These are phyloP conservation scores for Trichogramma dendrolimi DNA, from an alignment of 2,888 invertebrate genomes.

Conservation along the genomic window DNA sequence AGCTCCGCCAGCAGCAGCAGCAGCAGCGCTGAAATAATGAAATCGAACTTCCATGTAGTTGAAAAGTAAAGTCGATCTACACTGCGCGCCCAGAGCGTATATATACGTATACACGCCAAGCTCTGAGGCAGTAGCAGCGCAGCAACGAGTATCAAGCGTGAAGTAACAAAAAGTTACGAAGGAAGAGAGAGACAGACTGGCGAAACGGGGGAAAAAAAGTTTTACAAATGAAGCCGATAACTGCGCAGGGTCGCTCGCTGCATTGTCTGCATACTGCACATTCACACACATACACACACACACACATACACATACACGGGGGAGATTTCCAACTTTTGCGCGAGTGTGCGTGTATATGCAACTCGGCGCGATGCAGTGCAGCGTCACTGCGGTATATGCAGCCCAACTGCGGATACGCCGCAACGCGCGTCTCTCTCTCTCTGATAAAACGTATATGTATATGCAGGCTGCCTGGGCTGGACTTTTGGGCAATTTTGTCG, in stretches of 20 bases:
- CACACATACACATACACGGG: background rate
- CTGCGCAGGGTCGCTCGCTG: background rate
- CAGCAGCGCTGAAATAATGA: conserved; percentile 17
- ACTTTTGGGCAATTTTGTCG: no score
- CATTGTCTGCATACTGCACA: conserved; percentile 3
- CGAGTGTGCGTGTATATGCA: no score
- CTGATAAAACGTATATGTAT: no score
- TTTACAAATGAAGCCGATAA: conserved; percentile 23
- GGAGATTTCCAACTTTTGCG: background rate
- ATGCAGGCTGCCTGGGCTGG: no score
- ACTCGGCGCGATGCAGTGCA: no score
- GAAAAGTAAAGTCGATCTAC: conserved; percentile 12
- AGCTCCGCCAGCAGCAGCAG: background rate
- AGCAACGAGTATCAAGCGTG: background rate
- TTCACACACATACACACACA: background rate
- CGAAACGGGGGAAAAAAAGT: conserved; percentile 9
- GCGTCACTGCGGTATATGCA: no score
- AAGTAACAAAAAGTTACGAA: background rate
- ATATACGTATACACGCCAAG: no score
- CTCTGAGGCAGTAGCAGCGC: no score
- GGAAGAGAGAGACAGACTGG: background rate
- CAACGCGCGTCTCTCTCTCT: no score
- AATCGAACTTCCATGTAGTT: conserved; percentile 24
- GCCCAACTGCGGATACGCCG: no score
- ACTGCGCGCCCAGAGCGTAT: no score